Conservation (phyloP, 2,797 vertebrate genomes). For the Pachyuromys duprasi region DNA sequence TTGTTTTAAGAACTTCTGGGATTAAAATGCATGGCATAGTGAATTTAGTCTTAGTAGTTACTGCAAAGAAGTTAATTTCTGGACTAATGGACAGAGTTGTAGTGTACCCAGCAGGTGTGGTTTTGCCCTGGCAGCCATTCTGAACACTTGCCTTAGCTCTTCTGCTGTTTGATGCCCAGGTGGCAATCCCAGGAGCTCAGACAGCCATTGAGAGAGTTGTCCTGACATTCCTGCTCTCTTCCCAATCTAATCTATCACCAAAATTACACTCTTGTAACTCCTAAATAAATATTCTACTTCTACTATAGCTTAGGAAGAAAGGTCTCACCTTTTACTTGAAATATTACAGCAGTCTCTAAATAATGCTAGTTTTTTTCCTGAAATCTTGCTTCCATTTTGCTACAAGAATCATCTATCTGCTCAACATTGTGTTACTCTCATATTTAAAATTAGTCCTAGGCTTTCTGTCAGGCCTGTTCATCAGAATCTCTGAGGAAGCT, state of each 20-base stretch:
- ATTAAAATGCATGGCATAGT: neutral
- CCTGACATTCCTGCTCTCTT: neutral
- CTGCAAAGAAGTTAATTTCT: neutral
- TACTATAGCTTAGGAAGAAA: neutral
- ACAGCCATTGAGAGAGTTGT: neutral
- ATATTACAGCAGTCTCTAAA: neutral
- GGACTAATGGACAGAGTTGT: neutral
- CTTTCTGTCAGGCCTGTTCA: neutral
- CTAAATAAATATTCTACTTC: neutral
- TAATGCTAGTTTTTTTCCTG: neutral
- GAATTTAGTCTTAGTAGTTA: neutral
- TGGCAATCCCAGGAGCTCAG: neutral
- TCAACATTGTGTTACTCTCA: neutral
- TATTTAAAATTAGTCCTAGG: neutral
- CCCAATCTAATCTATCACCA: neutral
- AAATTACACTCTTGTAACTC: neutral
- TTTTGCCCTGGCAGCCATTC: neutral
- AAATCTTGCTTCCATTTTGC: neutral
- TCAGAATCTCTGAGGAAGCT: neutral
- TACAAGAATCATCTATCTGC: neutral
- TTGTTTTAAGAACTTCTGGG: constrained; percentile 13
- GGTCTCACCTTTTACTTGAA: neutral
- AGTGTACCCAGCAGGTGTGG: neutral
- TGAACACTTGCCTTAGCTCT: neutral
- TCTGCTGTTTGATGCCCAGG: neutral